A percentile compares a stretch with the other conserved stretches of the same genome.
These are phyloP conservation scores for Lynx canadensis DNA, from an alignment of 2,113 vertebrate genomes.

Conservation along the genomic window DNA sequence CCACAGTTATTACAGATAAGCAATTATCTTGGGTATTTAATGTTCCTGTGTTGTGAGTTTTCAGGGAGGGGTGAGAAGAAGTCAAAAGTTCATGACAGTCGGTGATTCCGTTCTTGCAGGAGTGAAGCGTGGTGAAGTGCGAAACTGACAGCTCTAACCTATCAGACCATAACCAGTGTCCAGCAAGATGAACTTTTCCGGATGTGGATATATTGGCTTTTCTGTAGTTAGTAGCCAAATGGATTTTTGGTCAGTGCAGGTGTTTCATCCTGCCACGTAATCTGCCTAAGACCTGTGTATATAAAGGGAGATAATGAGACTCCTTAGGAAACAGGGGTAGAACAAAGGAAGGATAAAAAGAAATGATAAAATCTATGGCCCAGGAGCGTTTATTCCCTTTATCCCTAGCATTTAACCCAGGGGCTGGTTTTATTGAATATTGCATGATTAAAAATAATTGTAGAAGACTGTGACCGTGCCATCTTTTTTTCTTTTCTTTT, in stretches of 20 bases:
- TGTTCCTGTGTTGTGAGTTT: not conserved
- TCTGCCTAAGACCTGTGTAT: not conserved
- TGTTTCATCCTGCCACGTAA: not conserved
- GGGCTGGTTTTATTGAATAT: not conserved
- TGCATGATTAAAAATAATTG: not conserved
- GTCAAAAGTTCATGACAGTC: not conserved
- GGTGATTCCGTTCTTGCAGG: not conserved
- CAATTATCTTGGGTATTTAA: not conserved
- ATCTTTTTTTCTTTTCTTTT: not conserved
- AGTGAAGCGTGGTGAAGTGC: not conserved
- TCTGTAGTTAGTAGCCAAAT: not conserved
- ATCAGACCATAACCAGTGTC: not conserved
- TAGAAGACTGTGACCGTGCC: not conserved
- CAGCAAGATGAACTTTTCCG: not conserved
- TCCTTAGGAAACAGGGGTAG: not conserved
- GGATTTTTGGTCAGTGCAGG: not conserved
- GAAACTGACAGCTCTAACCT: not conserved
- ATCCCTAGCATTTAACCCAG: not conserved
- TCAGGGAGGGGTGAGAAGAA: not conserved
- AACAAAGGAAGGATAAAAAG: not conserved
- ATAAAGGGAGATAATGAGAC: not conserved
- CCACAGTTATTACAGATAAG: not conserved
- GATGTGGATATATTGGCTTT: not conserved
- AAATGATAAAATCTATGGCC: not conserved
- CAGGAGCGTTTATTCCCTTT: not conserved